Evolutionary conservation across 2,113 vertebrate genomes (phyloP), one percentile per base, ranked within the genome.

Genomic region (Baryphthengus martii): DNA sequence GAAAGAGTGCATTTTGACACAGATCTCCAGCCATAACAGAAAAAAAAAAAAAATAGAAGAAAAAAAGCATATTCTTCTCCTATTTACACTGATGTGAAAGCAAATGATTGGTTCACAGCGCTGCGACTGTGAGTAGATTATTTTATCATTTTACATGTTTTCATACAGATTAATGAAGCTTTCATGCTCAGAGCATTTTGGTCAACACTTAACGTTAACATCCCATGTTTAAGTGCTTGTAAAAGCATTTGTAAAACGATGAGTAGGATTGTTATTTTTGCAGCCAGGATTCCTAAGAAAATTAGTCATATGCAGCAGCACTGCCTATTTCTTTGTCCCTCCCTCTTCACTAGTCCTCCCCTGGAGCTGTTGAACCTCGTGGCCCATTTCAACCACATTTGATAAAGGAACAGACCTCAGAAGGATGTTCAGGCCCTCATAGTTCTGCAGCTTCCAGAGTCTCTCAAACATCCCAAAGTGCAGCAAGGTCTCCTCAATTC

Each of bases 251-350:
- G 67, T 91, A 71, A 89, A 92, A 86, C 0, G 17, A 70, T 49
- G 75, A 93, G 72, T 29, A 63, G 56, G 59, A 9, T 31, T 84
- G 65, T 71, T 93, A 33, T 87, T 96, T 95, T 89, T 61, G 40
- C 73, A 95, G 92, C 40, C 76, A 92, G 47, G 80, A 90, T 91
- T 95, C 94, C 70, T 58, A 81, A 95, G 76, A 90, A 95, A 87
- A 50, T 72, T 18, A 95, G 70, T 92, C 93, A 95, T 3, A 13
- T 0, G 0, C 55, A 68, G 86, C 86, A 95, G 35, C 50, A 9
- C 47, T 49, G 80, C 65, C 24, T 25, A 7, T 37, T 93, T 50
- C 67, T 86, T 86, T 89, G 73, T 88, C 33, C 45, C 52, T 93
- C 90, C 75, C 28, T 94, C 82, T 61, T 21, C 59, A 59, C 37